Percentiles rank a stretch among this genome's conserved stretches.
Conservation (phyloP, 2,797 vertebrate species). For the Epinephelus malabaricus region DNA sequence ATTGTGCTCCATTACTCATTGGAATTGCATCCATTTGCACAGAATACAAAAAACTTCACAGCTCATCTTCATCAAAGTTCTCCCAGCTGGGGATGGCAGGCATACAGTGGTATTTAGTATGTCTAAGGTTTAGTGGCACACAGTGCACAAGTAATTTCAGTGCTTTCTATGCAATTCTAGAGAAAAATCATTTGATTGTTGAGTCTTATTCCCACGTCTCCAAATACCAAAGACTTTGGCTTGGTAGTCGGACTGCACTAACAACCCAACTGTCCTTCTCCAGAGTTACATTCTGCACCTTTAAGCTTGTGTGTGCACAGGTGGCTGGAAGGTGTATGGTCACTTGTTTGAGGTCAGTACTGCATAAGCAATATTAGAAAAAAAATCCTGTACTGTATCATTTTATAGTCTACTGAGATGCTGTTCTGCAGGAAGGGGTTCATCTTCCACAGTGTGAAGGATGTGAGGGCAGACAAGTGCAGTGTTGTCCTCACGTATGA, state of each 20-base stretch:
- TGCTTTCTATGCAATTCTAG: background rate
- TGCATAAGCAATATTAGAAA: background rate
- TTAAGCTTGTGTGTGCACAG: background rate
- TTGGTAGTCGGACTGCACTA: no score
- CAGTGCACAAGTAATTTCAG: background rate
- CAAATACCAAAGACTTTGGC: no score
- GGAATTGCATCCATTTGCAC: constrained; percentile 32
- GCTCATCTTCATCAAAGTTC: constrained; percentile 20
- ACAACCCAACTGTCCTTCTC: no score
- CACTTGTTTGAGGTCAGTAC: background rate
- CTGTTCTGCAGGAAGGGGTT: background rate
- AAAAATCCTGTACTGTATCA: background rate
- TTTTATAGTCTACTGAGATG: constrained; percentile 4
- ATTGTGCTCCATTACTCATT: constrained; percentile 23
- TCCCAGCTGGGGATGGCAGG: background rate
- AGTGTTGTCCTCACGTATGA: constrained; percentile 8
- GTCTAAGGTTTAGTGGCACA: background rate
- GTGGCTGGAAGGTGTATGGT: background rate
- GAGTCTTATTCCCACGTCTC: no score
- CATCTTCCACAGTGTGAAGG: constrained; percentile 23
- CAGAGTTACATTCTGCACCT: no score
- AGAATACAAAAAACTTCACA: constrained; percentile 19
- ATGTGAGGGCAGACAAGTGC: constrained; percentile 38
- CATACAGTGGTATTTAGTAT: background rate
- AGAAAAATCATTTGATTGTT: no score